These are phyloP conservation scores for Drosophila anomalata DNA, from an alignment of 2,888 invertebrate genomes.

Conservation along the genomic window DNA sequence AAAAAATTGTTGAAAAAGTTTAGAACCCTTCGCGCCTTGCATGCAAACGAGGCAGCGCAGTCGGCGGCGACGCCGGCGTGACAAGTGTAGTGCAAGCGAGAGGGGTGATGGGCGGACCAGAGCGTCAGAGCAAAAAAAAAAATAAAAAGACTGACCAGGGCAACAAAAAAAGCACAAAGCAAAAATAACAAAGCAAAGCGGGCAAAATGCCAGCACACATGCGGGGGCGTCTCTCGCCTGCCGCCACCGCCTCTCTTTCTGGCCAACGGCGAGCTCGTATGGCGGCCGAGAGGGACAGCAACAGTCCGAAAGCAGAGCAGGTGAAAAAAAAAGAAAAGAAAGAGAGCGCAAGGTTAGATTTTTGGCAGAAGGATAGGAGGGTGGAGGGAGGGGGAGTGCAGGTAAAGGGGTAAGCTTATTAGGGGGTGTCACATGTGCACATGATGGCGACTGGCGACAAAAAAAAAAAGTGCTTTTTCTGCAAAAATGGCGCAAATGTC, in stretches of 20 bases:
- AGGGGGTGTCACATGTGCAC: slow-evolving; percentile 27
- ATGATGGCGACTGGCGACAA: slow-evolving; percentile 60
- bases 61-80: slow-evolving; percentile 48
- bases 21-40: slow-evolving; percentile 44
- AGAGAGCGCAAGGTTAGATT: slow-evolving; percentile 27
- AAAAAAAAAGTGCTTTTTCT: slow-evolving; percentile 37
- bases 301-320: slow-evolving; percentile 36
- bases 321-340: slow-evolving; percentile 7
- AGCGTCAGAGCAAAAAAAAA: slow-evolving; percentile 43
- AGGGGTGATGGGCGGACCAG: slow-evolving; percentile 37
- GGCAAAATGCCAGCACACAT: slow-evolving; percentile 55
- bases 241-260: slow-evolving; percentile 15
- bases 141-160: slow-evolving; percentile 37
- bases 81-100: slow-evolving; percentile 59
- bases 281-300: slow-evolving; percentile 34
- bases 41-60: slow-evolving; percentile 60
- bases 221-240: slow-evolving; percentile 39
- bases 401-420: slow-evolving; percentile 3
- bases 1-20: slow-evolving; percentile 9
- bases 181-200: slow-evolving; percentile 39
- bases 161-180: slow-evolving; percentile 50
- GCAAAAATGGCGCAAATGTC: slow-evolving; percentile 64
- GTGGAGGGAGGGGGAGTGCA: background rate
- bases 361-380: background rate
- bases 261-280: background rate